Evolutionary conservation across 30 jellyfish, hydroid and myxozoan species (phyloP).

Genomic region (Chironex yamaguchii): DNA sequence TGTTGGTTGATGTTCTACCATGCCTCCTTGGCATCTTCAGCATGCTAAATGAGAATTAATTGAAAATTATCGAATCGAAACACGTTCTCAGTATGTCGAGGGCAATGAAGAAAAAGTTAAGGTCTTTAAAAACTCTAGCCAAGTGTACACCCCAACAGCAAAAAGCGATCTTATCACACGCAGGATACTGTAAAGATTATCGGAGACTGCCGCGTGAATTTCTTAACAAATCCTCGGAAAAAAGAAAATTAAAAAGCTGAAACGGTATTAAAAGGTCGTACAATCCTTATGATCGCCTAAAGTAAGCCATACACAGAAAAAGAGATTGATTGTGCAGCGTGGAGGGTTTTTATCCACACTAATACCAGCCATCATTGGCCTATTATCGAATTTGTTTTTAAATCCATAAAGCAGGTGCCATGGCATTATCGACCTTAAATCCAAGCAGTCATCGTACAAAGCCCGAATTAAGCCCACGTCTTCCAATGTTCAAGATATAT

Average conservation of each 20-base stretch:
- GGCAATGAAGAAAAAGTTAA: neutral
- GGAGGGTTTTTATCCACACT: neutral
- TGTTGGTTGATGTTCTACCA: too few relatives aligned
- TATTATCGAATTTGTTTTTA: neutral
- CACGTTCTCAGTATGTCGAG: neutral
- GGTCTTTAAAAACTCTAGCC: neutral
- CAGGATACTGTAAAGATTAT: neutral
- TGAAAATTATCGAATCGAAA: too few relatives aligned
- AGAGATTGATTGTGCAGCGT: neutral
- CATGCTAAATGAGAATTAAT: too few relatives aligned
- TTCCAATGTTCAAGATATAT: neutral
- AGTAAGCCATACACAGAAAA: neutral
- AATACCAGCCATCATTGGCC: neutral
- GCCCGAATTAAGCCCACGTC: neutral
- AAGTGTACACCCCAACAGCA: neutral
- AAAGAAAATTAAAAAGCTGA: neutral
- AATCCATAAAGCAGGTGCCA: too few relatives aligned
- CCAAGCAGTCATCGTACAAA: neutral
- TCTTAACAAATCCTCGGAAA: neutral
- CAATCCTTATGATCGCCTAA: neutral
- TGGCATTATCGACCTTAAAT: too few relatives aligned
- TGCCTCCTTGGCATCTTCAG: too few relatives aligned
- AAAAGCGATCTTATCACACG: neutral
- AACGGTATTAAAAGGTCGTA: neutral
- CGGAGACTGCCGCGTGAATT: neutral